Evolutionary conservation across 2,113 vertebrate species (phyloP), one percentile per base, ranked within the genome.

Genomic region (Lathamus discolor): DNA sequence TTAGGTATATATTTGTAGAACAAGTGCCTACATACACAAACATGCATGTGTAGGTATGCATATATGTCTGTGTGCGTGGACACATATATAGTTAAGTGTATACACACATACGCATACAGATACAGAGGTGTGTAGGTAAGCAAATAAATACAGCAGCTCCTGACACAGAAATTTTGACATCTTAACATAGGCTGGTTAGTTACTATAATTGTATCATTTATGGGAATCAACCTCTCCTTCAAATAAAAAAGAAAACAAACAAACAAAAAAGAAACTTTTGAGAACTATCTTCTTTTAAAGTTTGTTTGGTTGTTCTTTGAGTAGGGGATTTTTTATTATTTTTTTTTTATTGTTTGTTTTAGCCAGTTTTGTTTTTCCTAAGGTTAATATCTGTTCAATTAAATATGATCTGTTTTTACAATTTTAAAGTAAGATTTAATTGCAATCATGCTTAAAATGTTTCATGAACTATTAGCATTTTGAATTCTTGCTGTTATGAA

Each of bases 361-460:
- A 13, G 3, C 18, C 35, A 18, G 12, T 6, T n/a, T 12, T 9
- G 4, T 41, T 31, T 35, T 17, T 46, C 67, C 11, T 76, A 80
- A n/a, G 13, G 28, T 10, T 17, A 75, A 67, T 18, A 14, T 17
- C 15, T 81, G 11, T 86, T 92, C 33, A 75, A 29, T 28, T 82
- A 43, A 90, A 62, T 73, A 66, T 12, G 2, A 57, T 95, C 48
- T 96, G 46, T 82, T 90, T 88, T 86, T 81, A 46, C 33, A 43
- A 27, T 31, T 91, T 92, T 84, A 61, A 83, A 61, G 92, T 92
- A 27, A 4, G 43, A 92, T 80, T 93, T 95, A 92, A 90, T 92
- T 95, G 49, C 49, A 85, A 33, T 85, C 44, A 23, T 88, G 61
- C 27, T 86, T 49, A 86, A 83, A 31, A 8, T 92, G 13, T 80